Base-by-base conservation (phyloP, 2,797 vertebrate species). In the Pagetopsis macropterus region DNA sequence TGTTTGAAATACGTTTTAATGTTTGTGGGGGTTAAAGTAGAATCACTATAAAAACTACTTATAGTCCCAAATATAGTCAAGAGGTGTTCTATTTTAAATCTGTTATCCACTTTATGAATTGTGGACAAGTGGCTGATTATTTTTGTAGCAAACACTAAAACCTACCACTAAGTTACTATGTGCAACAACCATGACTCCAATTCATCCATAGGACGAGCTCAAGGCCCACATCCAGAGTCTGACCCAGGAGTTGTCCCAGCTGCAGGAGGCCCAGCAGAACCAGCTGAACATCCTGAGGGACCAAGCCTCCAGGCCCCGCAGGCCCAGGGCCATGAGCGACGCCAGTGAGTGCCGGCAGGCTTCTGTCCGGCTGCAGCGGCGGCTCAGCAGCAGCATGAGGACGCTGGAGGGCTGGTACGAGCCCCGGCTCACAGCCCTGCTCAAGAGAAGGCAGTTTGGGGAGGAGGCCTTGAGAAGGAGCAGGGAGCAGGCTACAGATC, bases 321-420 rank as follows among this genome's bases (percentile, higher is more conserved):
- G 89, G 54, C 93, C 92, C 0, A 89, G 93, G 65, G 89, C 96
- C 33, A 93, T 89, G 84, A 94, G 93, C 10, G 96, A 96, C 50
- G 89, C 96, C 9, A 91, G 94, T 80, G 96, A 95, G 76, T 96
- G 95, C 71, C 93, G 96, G 0, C 91, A 94, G 76, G 91, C 96
- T 1, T 96, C 96, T 0, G 8, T 78, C 40, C 90, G 94, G 63
- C 95, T 99, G n/a, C 95, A 97, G 89, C 94, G 91, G 27, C 91
- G 96, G 44, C 92, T 97, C 82, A 94, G 94, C 0, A 85, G 94
- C 79, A 95, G 94, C 72, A 87, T 96, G 65, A 90, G 69, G 56
- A 88, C 90, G 0, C 91, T 98, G 81, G 96, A 97, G 86, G 91
- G 94, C 59, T 95, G 90, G 89, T 98, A 97, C 0, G 96, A 97